Conservation (phyloP, 2,888 invertebrate species). For the Amphipoea lucens region DNA sequence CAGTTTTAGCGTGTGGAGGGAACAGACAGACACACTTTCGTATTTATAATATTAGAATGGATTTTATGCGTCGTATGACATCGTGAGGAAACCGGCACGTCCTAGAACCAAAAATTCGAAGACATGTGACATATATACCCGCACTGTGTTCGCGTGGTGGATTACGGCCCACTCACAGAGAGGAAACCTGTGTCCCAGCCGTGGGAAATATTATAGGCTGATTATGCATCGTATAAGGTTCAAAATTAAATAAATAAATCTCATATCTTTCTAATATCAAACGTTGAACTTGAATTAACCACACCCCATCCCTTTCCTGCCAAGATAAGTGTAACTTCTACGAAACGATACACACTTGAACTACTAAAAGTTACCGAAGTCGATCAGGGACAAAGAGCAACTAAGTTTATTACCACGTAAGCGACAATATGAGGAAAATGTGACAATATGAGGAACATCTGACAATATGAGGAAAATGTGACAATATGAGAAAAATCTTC, state of each 20-base stretch:
- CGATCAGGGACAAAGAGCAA: conserved; percentile 16
- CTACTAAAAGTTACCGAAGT: conserved; percentile 21
- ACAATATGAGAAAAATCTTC: conserved; percentile 28
- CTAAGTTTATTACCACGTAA: conserved; percentile 23
- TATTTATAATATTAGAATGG: no score
- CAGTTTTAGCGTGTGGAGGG: no score
- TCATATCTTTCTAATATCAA: not conserved
- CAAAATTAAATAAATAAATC: no score
- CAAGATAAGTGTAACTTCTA: not conserved
- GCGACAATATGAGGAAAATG: conserved; percentile 5
- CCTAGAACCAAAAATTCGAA: not conserved
- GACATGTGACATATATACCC: not conserved
- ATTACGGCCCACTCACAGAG: not conserved
- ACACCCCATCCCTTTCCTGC: not conserved
- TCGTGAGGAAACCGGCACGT: no score
- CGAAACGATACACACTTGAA: conserved; percentile 7
- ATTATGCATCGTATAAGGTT: no score
- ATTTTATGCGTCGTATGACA: not conserved
- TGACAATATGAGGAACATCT: no score
- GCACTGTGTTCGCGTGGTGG: not conserved
- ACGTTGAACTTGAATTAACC: not conserved
- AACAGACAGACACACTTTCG: no score
- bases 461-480: conserved; percentile 22
- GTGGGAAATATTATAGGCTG: no score
- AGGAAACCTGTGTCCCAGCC: not conserved